phyloP scores from a whole-genome alignment of 2,888 invertebrate species.

The Acrocyrtus sp. region DNA sequence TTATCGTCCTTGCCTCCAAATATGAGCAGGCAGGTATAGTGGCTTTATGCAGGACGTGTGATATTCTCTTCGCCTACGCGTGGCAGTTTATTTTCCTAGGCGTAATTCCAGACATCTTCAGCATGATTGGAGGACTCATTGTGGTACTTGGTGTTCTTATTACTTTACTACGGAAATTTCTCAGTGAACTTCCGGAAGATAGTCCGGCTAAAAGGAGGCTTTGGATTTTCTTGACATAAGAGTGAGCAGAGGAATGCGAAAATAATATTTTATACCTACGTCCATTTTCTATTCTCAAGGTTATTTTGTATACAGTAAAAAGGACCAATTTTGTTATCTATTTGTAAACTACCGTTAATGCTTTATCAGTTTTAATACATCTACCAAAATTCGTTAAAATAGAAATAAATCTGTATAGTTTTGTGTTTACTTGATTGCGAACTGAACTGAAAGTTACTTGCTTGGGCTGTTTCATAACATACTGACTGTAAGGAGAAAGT shows the following conservation, averaged over 20 bases:
- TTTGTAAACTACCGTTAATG: too few relatives aligned
- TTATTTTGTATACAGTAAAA: too few relatives aligned
- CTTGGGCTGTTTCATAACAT: too few relatives aligned
- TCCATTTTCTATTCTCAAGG: too few relatives aligned
- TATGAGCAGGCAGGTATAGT: conserved; percentile 71
- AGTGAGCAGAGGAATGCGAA: background rate
- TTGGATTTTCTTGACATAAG: background rate
- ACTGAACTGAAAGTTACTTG: too few relatives aligned
- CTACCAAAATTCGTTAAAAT: too few relatives aligned
- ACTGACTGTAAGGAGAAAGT: too few relatives aligned
- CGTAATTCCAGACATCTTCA: conserved; percentile 39
- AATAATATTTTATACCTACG: too few relatives aligned
- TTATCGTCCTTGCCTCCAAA: conserved; percentile 53
- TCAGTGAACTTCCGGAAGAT: conserved; percentile 27
- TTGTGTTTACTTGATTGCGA: too few relatives aligned
- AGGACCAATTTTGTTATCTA: too few relatives aligned
- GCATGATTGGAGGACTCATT: conserved; percentile 45
- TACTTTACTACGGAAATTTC: conserved; percentile 45
- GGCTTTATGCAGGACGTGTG: conserved; percentile 82
- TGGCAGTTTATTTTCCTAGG: conserved; percentile 54
- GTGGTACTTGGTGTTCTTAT: conserved; percentile 38
- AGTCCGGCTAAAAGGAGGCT: conserved; percentile 10
- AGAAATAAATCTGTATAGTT: too few relatives aligned
- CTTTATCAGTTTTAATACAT: too few relatives aligned
- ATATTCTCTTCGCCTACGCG: conserved; percentile 37